These are phyloP conservation scores for Porites lobata DNA, from an alignment of 92 coral and sea anemone genomes.

Conservation along the genomic window DNA sequence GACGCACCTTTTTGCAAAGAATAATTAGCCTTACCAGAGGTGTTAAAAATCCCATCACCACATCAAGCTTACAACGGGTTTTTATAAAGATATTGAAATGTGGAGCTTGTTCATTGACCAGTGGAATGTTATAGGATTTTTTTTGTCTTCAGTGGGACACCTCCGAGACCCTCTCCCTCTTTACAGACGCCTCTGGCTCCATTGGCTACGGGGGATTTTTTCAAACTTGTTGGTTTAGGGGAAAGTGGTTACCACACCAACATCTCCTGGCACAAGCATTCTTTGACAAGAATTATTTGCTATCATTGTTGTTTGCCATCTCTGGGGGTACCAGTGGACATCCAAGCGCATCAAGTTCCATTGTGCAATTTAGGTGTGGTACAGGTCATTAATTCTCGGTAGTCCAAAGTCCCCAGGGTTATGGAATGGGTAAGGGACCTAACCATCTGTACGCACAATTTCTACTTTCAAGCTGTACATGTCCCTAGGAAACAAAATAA, in stretches of 20 bases:
- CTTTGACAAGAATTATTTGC: constrained; percentile 76
- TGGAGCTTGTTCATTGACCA: constrained; percentile 58
- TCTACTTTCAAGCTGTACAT: constrained; percentile 62
- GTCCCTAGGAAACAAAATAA: constrained; percentile 52
- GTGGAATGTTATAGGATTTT: constrained; percentile 70
- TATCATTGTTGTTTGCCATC: constrained; percentile 52
- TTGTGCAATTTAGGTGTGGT: constrained; percentile 57
- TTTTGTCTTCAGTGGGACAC: constrained; percentile 46
- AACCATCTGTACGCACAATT: constrained; percentile 53
- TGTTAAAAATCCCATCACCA: constrained; percentile 49
- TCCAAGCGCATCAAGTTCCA: constrained; percentile 38
- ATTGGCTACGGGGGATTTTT: constrained; percentile 59
- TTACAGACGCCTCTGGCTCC: constrained; percentile 79
- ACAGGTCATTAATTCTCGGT: constrained; percentile 36
- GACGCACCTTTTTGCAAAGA: constrained; percentile 60
- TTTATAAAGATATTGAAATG: constrained; percentile 65
- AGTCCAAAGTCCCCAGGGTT: constrained; percentile 49
- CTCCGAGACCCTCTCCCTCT: constrained; percentile 28
- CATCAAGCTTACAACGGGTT: constrained; percentile 53
- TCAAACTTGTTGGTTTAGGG: constrained; percentile 61
- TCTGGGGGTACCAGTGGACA: constrained; percentile 43
- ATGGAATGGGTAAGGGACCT: constrained; percentile 51
- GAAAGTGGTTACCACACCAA: constrained; percentile 59
- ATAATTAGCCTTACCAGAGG: constrained; percentile 62
- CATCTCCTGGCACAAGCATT: constrained; percentile 64